Percentiles rank a stretch among this genome's conserved stretches.
phyloP scores from a whole-genome alignment of 2,113 vertebrate species.

The Sturnus vulgaris region DNA sequence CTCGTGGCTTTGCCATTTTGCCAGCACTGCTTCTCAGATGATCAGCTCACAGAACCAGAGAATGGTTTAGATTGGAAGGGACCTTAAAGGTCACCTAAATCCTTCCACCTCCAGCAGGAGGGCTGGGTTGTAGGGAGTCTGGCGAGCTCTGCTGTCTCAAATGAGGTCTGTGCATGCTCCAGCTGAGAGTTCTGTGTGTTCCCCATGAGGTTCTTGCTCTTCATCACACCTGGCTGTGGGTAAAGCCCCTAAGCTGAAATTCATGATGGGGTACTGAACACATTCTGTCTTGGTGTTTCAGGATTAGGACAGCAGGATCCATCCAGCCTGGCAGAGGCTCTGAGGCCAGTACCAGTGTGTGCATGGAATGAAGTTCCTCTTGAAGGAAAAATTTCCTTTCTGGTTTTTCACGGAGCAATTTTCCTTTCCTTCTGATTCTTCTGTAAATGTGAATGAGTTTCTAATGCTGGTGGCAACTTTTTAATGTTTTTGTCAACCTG shows the following conservation, averaged over 20 bases:
- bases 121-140: background rate
- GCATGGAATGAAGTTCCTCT: background rate
- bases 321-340: background rate
- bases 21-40: background rate
- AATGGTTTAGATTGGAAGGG: background rate
- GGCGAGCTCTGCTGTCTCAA: background rate
- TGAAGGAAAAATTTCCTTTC: background rate
- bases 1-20: background rate
- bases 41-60: background rate
- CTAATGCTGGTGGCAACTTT: background rate
- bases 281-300: background rate
- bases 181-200: background rate
- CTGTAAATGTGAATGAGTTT: background rate
- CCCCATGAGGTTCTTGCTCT: background rate
- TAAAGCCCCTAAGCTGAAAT: background rate
- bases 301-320: background rate
- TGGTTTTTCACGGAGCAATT: accelerated
- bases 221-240: accelerated
- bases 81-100: background rate
- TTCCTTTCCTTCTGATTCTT: background rate
- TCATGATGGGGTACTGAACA: background rate
- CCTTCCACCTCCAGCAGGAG: background rate
- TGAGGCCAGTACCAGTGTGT: background rate
- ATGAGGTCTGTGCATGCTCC: background rate
- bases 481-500: background rate